phyloP scores from a whole-genome alignment of 35 echinoderm and acorn worm genomes.

The Strongylocentrotus purpuratus region DNA sequence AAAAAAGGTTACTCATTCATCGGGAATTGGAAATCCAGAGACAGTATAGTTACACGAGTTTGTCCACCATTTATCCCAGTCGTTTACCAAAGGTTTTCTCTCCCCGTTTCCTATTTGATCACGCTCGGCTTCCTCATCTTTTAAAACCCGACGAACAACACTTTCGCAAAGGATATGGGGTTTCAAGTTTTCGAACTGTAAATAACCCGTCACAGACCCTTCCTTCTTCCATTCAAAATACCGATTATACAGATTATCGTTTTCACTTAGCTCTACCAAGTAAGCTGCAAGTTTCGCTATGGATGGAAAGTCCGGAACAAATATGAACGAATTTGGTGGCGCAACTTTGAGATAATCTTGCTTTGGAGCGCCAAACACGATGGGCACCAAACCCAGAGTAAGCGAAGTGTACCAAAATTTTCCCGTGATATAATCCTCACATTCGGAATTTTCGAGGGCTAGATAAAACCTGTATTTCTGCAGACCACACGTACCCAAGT shows the following conservation, averaged over 20 bases:
- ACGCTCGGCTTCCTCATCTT: neutral
- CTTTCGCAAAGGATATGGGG: neutral
- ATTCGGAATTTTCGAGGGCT: constrained; percentile 55
- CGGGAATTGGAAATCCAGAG: too few relatives aligned
- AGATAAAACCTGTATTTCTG: constrained; percentile 62
- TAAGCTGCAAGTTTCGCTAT: constrained; percentile 39
- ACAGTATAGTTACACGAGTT: neutral
- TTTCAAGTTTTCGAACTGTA: neutral
- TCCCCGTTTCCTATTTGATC: neutral
- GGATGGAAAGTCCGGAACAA: constrained; percentile 45
- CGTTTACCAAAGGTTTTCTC: neutral
- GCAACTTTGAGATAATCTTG: constrained; percentile 54
- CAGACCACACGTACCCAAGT: neutral
- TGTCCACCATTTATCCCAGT: neutral
- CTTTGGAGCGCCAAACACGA: constrained; percentile 55
- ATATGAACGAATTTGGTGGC: constrained; percentile 63
- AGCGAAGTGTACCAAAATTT: constrained; percentile 50
- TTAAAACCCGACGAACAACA: neutral
- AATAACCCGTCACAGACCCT: neutral
- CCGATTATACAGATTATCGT: constrained; percentile 39
- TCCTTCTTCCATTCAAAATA: constrained; percentile 55
- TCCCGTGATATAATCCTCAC: constrained; percentile 58
- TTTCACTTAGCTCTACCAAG: neutral
- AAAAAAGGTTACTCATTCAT: too few relatives aligned
- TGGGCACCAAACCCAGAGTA: constrained; percentile 17